Conservation (phyloP, 2,113 vertebrate species). For the Tyrannus savana region DNA sequence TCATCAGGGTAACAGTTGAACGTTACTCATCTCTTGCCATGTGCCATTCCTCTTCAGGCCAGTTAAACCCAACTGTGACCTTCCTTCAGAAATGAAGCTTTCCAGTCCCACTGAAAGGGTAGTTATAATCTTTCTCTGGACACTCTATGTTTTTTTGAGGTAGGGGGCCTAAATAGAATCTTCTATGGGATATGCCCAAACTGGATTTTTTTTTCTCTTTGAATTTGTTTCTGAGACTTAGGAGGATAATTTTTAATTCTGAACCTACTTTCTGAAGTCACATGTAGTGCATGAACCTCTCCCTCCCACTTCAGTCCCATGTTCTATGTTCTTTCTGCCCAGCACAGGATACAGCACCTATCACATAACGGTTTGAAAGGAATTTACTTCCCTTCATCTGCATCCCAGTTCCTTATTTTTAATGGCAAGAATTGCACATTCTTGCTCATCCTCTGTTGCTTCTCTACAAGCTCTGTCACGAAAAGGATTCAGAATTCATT, state of each 20-base stretch:
- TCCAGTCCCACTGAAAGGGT: accelerated
- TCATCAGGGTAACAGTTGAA: neutral
- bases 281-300: neutral
- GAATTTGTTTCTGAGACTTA: neutral
- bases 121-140: neutral
- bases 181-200: neutral
- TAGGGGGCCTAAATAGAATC: neutral
- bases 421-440: neutral
- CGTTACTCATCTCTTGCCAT: neutral
- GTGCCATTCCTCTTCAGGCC: neutral
- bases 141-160: accelerated
- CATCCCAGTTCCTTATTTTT: neutral
- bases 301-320: neutral
- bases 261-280: neutral
- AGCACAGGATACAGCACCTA: neutral
- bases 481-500: neutral
- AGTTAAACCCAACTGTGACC: accelerated
- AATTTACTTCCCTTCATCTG: neutral
- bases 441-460: neutral
- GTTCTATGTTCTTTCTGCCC: neutral
- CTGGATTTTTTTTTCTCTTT: neutral
- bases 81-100: neutral
- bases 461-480: neutral
- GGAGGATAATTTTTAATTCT: neutral
- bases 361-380: accelerated